phyloP scores from a whole-genome alignment of 2,888 invertebrate species.

The Hirtodrosophila alboralis region DNA sequence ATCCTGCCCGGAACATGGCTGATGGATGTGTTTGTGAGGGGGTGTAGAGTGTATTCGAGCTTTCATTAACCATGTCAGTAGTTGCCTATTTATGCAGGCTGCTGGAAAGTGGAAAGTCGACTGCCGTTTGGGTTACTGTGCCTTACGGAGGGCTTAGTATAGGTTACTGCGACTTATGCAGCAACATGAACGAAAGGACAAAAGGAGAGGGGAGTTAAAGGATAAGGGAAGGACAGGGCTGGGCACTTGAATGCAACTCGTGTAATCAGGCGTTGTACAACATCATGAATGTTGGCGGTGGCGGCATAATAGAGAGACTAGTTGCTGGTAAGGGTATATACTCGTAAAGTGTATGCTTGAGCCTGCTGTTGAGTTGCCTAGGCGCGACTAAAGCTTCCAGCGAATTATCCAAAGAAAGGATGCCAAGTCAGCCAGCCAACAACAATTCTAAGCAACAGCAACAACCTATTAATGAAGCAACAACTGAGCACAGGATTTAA shows the following conservation, averaged over 20 bases:
- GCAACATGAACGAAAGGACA: slow-evolving; percentile 11
- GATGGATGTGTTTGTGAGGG: background rate
- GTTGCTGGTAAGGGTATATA: background rate
- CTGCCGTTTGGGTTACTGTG: slow-evolving; percentile 6
- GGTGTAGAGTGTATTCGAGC: slow-evolving; percentile 15
- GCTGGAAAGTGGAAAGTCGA: slow-evolving; percentile 12
- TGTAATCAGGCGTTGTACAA: slow-evolving; percentile 54
- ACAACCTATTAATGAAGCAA: slow-evolving; percentile 66
- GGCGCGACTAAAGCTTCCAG: slow-evolving; percentile 30
- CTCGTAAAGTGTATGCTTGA: slow-evolving; percentile 3
- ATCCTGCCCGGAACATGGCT: background rate
- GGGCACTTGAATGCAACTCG: slow-evolving; percentile 44
- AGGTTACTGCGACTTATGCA: slow-evolving; percentile 40
- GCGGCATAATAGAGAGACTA: no score
- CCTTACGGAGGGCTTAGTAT: slow-evolving; percentile 19
- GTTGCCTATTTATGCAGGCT: slow-evolving; percentile 49
- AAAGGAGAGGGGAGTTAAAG: background rate
- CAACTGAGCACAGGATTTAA: slow-evolving; percentile 45
- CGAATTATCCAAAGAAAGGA: slow-evolving; percentile 21
- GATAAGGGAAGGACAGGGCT: background rate
- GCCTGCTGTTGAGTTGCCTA: slow-evolving; percentile 19
- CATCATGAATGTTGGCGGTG: slow-evolving; percentile 41
- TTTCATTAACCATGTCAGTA: slow-evolving; percentile 58
- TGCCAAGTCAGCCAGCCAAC: background rate
- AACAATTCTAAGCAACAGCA: slow-evolving; percentile 21